phyloP scores from a whole-genome alignment of 2,113 vertebrate species.

The Bos indicus region DNA sequence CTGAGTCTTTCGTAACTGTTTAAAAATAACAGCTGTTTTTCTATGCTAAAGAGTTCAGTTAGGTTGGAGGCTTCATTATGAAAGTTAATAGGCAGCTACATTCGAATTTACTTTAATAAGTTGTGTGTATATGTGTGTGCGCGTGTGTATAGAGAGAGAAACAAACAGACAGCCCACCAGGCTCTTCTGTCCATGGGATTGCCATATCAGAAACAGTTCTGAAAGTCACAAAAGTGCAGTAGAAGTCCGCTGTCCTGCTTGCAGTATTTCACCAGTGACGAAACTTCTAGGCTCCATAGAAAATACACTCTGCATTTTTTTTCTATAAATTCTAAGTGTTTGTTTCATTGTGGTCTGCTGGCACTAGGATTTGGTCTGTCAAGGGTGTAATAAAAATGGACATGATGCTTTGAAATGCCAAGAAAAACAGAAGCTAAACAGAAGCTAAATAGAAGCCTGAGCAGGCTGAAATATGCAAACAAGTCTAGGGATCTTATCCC shows the following conservation, averaged over 20 bases:
- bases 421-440: constrained; percentile 63
- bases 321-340: constrained; percentile 57
- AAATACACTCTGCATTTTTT: constrained; percentile 54
- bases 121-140: neutral
- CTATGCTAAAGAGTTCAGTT: constrained; percentile 49
- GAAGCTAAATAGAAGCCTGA: constrained; percentile 39
- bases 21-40: constrained; percentile 69
- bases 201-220: neutral
- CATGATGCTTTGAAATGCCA: constrained; percentile 57
- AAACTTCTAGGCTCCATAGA: constrained; percentile 27
- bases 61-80: constrained; percentile 57
- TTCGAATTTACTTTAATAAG: constrained; percentile 51
- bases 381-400: constrained; percentile 64
- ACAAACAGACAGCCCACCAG: neutral
- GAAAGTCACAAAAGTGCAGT: constrained; percentile 37
- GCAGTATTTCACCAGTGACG: constrained; percentile 54
- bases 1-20: constrained; percentile 64
- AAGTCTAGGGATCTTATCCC: neutral
- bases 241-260: neutral
- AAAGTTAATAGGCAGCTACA: constrained; percentile 65
- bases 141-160: neutral
- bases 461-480: constrained; percentile 34
- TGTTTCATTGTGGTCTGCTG: constrained; percentile 35
- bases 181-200: neutral
- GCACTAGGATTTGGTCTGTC: constrained; percentile 49